A percentile compares a stretch with the other conserved stretches of the same genome.
Conservation (phyloP, 2,888 invertebrate genomes). For the Volucella inanis region DNA sequence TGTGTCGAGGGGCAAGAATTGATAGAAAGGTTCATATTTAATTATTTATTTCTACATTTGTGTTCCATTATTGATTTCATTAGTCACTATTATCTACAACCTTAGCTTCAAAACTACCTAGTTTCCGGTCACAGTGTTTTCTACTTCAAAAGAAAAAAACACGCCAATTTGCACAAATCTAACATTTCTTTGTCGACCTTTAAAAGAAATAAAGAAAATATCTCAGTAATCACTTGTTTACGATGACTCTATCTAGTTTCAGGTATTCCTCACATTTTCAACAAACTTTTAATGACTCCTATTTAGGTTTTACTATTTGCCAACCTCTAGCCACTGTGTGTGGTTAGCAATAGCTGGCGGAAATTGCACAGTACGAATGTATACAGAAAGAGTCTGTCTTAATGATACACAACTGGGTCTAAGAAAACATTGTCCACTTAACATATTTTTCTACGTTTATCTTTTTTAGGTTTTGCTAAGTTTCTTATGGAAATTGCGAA, state of each 20-base stretch:
- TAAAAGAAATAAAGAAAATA: constrained; percentile 28
- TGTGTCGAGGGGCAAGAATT: too few species aligned
- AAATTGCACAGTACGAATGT: constrained; percentile 50
- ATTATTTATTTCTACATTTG: too few species aligned
- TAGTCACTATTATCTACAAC: too few species aligned
- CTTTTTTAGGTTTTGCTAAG: background rate
- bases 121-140: background rate
- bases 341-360: constrained; percentile 42
- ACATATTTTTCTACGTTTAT: constrained; percentile 36
- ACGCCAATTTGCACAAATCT: constrained; percentile 16
- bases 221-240: constrained; percentile 5
- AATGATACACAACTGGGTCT: constrained; percentile 51
- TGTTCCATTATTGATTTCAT: too few species aligned
- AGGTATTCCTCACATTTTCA: constrained; percentile 3
- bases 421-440: constrained; percentile 55
- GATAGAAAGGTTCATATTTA: too few species aligned
- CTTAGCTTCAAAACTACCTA: too few species aligned
- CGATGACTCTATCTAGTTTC: background rate
- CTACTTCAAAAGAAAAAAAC: background rate
- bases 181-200: constrained; percentile 42
- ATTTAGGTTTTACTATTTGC: constrained; percentile 33
- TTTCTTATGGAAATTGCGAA: constrained; percentile 64
- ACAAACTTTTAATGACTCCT: constrained; percentile 24
- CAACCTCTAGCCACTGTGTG: constrained; percentile 17
- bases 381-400: background rate